Conservation (phyloP, 2,797 vertebrate genomes). For the Argyrosomus regius region DNA sequence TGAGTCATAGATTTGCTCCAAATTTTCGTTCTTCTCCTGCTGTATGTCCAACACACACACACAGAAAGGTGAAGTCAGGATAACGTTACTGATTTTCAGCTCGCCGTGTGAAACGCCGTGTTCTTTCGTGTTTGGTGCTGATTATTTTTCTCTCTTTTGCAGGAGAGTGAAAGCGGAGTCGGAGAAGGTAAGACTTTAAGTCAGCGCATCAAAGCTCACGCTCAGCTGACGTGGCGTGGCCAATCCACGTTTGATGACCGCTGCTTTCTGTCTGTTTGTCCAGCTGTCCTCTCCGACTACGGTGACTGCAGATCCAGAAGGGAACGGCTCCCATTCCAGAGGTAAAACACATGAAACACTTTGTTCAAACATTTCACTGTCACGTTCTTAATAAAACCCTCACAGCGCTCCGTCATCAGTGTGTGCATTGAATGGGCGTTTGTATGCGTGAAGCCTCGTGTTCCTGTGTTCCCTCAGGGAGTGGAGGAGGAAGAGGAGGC, state of each 20-base stretch:
- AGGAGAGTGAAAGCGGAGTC: slow-evolving; percentile 97
- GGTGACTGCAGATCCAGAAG: slow-evolving; percentile 92
- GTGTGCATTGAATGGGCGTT: not conserved
- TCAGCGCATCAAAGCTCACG: no score
- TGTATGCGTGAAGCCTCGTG: not conserved
- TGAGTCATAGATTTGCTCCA: no score
- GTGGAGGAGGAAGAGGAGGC: slow-evolving; percentile 86
- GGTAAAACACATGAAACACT: slow-evolving; percentile 74
- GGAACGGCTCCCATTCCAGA: slow-evolving; percentile 91
- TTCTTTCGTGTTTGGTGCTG: not conserved
- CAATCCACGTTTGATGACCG: no score
- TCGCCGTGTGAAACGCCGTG: not conserved
- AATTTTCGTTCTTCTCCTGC: no score
- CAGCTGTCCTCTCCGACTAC: slow-evolving; percentile 97
- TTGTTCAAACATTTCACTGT: no score
- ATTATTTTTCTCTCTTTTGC: slow-evolving; percentile 37
- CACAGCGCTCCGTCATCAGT: no score
- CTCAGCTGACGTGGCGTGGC: no score
- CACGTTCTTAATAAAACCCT: no score
- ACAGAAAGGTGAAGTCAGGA: no score
- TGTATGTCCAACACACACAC: no score
- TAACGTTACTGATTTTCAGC: not conserved
- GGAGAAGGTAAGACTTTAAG: slow-evolving; percentile 90
- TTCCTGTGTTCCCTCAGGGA: slow-evolving; percentile 74
- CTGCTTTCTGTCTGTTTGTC: not conserved